These are phyloP conservation scores for Ochotona curzoniae DNA, from an alignment of 2,113 vertebrate species.

Conservation along the genomic window DNA sequence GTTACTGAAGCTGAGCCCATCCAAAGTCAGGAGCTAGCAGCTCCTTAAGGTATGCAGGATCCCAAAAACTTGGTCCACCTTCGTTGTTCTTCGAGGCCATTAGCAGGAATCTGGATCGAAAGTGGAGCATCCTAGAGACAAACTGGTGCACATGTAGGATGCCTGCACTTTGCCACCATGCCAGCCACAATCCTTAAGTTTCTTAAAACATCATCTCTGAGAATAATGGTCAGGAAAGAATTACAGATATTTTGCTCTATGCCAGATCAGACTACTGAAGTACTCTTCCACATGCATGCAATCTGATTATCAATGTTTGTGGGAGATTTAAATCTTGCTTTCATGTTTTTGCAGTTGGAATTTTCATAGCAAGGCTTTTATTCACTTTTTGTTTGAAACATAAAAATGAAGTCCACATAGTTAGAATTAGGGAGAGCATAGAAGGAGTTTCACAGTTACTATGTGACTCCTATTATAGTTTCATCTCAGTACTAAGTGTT, in stretches of 20 bases:
- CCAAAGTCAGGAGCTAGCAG: too few relatives aligned
- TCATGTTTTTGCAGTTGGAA: not conserved
- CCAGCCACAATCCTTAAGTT: not conserved
- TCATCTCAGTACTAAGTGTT: not conserved
- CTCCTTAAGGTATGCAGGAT: too few relatives aligned
- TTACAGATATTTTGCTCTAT: not conserved
- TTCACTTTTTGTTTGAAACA: slow-evolving; percentile 50
- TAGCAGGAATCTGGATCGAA: too few relatives aligned
- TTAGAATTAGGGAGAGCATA: not conserved
- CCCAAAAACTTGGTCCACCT: too few relatives aligned
- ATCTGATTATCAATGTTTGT: not conserved
- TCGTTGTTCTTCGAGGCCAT: too few relatives aligned
- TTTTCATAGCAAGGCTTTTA: not conserved
- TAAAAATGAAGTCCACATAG: not conserved
- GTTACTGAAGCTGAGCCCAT: too few relatives aligned
- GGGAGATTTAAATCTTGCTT: slow-evolving; percentile 26
- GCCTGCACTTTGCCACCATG: too few relatives aligned
- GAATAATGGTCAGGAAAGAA: not conserved
- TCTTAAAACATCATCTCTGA: not conserved
- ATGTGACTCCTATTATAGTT: not conserved
- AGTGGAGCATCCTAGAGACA: too few relatives aligned
- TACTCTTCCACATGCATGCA: not conserved
- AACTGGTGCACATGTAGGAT: too few relatives aligned
- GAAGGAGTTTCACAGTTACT: too few relatives aligned
- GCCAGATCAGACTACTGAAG: not conserved